Base-by-base conservation (phyloP, 2,888 invertebrate genomes). In the Tipula helvola region DNA sequence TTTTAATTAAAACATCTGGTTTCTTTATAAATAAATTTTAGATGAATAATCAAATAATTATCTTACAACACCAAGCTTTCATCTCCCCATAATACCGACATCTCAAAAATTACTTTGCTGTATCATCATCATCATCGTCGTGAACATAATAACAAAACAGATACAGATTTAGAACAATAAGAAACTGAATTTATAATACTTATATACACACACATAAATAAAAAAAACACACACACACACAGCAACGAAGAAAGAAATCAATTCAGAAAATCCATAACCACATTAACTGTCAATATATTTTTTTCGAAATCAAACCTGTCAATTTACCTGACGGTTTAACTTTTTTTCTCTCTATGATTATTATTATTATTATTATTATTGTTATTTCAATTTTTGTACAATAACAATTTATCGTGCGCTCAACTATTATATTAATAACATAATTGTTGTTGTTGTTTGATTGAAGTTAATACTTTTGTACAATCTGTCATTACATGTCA, bases 381-480 rank as follows among this genome's bases (percentile, higher is more conserved):
- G 28, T 71, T 71, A 71, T 71, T 71, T 28, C 71, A 71, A 71
- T 28, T 71, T 57, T 16, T 18, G 18, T 57, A 18, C 5, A 18
- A 57, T 57, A 57, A 57, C 18, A 57, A 57, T 52, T 52, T 57
- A 57, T 28, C 28, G 28, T 28, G 28, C 28, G 28, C 28, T 28
- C 28, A 28, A 28, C 28, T 28, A 28, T 28, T 28, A 28, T 28
- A 28, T 28, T 28, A 28, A 28, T 28, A 28, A 44, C 10, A 44
- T 44, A 10, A 5, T 44, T 44, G 44, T 44, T 83, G 83, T 83
- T 84, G 84, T 84, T 84, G n/a, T 16, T 39, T 84, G 84, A 84
- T 84, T 84, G 84, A 84, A 84, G 84, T 41, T 36, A 84, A 84
- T 84, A 84, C 71, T 71, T 71, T 71, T 71, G 71, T 84, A 39